Conservation (phyloP, 30 jellyfish, hydroid and myxozoan genomes). For the Hydractinia symbiolongicarpus region DNA sequence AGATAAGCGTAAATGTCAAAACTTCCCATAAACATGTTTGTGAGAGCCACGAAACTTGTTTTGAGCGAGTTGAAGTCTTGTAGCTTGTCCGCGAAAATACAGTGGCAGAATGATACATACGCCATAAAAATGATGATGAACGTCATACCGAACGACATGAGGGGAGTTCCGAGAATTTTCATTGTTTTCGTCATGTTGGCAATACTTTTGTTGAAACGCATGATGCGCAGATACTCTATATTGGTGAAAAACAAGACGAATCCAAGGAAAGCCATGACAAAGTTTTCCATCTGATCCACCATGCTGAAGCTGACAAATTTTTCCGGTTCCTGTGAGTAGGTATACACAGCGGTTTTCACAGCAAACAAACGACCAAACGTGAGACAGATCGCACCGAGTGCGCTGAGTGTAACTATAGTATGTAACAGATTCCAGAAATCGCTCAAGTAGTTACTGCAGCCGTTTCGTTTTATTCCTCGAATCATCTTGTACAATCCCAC, state of each 20-base stretch:
- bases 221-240: conserved; percentile 69
- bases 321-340: conserved; percentile 66
- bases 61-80: conserved; percentile 31
- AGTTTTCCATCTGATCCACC: conserved; percentile 72
- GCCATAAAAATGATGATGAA: conserved; percentile 67
- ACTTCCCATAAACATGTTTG: conserved; percentile 80
- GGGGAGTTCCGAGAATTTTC: conserved; percentile 65
- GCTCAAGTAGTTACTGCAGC: conserved; percentile 33
- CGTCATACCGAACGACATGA: conserved; percentile 66
- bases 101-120: conserved; percentile 71
- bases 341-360: conserved; percentile 77
- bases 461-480: conserved; percentile 41
- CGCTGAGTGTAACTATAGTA: conserved; percentile 60
- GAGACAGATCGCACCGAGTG: conserved; percentile 63
- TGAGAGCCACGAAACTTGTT: conserved; percentile 63
- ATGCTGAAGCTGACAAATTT: conserved; percentile 68
- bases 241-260: conserved; percentile 71
- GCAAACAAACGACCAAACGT: conserved; percentile 80
- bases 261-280: conserved; percentile 60
- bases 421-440: conserved; percentile 72
- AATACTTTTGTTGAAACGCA: conserved; percentile 70
- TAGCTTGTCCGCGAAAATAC: conserved; percentile 55
- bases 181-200: conserved; percentile 69
- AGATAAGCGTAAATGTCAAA: conserved; percentile 61
- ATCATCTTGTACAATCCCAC: conserved; percentile 66